phyloP scores from a whole-genome alignment of 2,797 vertebrate species.

The Tinamus major region DNA sequence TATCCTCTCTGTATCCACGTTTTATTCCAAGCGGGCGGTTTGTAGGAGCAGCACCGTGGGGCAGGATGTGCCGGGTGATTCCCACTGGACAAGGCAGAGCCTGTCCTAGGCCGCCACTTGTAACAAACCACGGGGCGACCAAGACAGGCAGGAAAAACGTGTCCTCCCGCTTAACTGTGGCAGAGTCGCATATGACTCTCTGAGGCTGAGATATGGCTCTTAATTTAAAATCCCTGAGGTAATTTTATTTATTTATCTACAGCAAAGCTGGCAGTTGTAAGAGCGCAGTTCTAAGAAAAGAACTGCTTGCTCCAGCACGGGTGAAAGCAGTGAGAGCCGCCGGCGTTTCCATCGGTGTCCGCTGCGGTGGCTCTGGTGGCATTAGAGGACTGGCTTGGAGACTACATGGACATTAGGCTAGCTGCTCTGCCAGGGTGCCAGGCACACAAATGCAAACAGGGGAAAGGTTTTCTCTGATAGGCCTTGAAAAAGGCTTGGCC shows the following conservation, averaged over 20 bases:
- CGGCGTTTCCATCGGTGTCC: neutral
- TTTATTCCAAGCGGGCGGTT: neutral
- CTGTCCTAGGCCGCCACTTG: neutral
- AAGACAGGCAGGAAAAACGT: neutral
- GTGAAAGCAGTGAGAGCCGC: rapidly evolving
- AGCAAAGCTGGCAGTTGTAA: neutral
- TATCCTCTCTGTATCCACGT: neutral
- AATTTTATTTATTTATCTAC: constrained; percentile 31
- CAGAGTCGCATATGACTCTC: neutral
- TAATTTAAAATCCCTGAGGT: constrained; percentile 43
- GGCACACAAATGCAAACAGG: neutral
- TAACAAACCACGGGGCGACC: neutral
- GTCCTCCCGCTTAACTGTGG: neutral
- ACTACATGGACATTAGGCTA: neutral
- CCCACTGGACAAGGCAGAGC: neutral
- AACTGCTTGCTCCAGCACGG: neutral
- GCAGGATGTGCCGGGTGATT: neutral
- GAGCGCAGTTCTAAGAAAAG: neutral
- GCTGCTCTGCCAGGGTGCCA: neutral
- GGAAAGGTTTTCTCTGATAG: neutral
- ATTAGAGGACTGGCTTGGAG: neutral
- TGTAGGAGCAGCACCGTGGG: neutral
- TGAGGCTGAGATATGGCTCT: neutral
- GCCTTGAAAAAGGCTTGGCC: neutral
- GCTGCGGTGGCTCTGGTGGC: neutral